Conservation (phyloP, 2,113 vertebrate genomes). For the Apteryx mantelli region DNA sequence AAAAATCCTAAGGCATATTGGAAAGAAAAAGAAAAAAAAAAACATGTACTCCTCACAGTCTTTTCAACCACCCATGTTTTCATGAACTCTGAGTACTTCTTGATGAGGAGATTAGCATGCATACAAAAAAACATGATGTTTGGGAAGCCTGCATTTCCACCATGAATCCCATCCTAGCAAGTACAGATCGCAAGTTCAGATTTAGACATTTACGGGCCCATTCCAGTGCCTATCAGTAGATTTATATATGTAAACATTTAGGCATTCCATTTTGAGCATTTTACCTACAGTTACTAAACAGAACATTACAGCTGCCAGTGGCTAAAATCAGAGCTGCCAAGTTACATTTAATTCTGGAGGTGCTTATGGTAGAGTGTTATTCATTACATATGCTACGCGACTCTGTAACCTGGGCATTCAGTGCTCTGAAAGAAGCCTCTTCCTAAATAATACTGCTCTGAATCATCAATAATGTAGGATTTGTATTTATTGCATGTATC, state of each 20-base stretch:
- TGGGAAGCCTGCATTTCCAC: neutral
- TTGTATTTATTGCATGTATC: neutral
- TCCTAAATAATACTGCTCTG: neutral
- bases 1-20: neutral
- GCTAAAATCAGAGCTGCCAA: conserved; percentile 27
- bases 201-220: neutral
- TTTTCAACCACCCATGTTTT: neutral
- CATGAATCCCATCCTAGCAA: neutral
- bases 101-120: neutral
- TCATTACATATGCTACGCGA: neutral
- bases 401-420: neutral
- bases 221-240: neutral
- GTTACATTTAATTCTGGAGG: neutral
- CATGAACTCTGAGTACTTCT: neutral
- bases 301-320: neutral
- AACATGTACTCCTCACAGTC: neutral
- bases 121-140: neutral
- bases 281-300: neutral
- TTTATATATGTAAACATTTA: neutral
- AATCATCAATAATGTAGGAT: neutral
- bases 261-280: neutral
- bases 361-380: neutral
- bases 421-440: neutral
- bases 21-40: neutral
- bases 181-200: neutral